Base-by-base conservation (phyloP, 2,113 vertebrate genomes). In the Oncorhynchus gorbuscha region DNA sequence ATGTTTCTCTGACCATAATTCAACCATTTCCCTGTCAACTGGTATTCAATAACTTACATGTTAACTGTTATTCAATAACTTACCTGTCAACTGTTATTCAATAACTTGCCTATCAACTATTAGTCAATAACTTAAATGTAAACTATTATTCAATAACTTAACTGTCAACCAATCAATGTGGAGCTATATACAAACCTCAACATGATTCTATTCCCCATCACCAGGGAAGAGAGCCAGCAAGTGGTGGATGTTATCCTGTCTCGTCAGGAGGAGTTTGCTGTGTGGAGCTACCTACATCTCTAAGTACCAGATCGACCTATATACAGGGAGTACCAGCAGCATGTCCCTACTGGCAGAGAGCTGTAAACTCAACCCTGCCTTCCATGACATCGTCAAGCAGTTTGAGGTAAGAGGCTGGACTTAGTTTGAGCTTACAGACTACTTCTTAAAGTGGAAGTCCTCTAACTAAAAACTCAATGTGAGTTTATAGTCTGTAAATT, bases 231-330 rank as follows among this genome's bases (percentile, higher is more conserved):
- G 80, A 94, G 93, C 75, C 97, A 94, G 79, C 93, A 93, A 82
- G 93, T 99, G 78, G 96, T 96, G 2, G 95, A 96, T 72, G 83
- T 97, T 83, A 95, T 99, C 82, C 86, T 98, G 87, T 93, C 92
- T n/a, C 94, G 87, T 61, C 93, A 90, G 73, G 93, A 94, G 51
- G 93, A 91, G 67, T 95, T 99, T 58, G 79, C 86, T n/a, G 91
- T 96, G 82, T 98, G 98, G 98, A 48, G 93, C 93, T 18, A 80
- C 93, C 59, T 97, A 96, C 77, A 96, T 99, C 86, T 90, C 89
- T 1, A 92, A 96, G 81, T 99, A 97, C n/a, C n/a, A n/a, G n/a
- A n/a, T n/a, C 69, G 97, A 99, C 79, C 94, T n/a, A n/a, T n/a
- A n/a, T n/a, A n/a, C n/a, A n/a, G n/a, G n/a, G n/a, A n/a, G n/a